Base-by-base conservation (phyloP, 2,888 invertebrate species). In the Yponomeuta cagnagella region DNA sequence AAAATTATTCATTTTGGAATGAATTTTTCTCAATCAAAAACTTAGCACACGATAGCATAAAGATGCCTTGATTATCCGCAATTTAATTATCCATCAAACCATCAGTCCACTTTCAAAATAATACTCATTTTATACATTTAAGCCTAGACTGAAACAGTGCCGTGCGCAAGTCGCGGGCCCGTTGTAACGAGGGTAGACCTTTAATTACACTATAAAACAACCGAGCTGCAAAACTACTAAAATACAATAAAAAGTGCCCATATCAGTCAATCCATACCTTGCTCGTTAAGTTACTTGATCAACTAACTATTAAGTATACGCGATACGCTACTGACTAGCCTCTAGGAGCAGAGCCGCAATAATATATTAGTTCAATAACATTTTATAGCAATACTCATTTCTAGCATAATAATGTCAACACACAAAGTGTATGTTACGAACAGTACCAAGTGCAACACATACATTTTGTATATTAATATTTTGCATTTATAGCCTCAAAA, bases 241-340 rank as follows among this genome's bases (percentile, higher is more conserved):
- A 67, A 37, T 37, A 37, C n/a, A 6, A 4, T 31, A 66, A 37
- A 67, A 37, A 10, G n/a, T 43, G 33, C n/a, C n/a, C 37, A 33
- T 67, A n/a, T 67, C 67, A 67, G 67, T 67, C 67, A 12, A 67
- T 67, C 2, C 67, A 43, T 43, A 67, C 33, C 43, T 67, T 67
- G 43, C 31, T 65, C 33, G 9, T 58, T 58, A 58, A 65, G 10
- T 58, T 64, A 43, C 6, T 67, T n/a, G 15, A 67, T 37, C 31
- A 33, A 37, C 67, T 43, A 37, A 43, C 67, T 67, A 67, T 43
- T 43, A 37, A 37, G 8, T 48, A 67, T 23, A 67, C 67, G 67
- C 67, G 67, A 37, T 67, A 67, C 67, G 43, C 67, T 67, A 67
- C 67, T 67, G 67, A 67, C 67, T 67, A 65, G 30, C 65, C 65